Evolutionary conservation across 2,888 invertebrate genomes (phyloP), one percentile per base, ranked within the genome.

Genomic region (Calliscelio sp.): DNA sequence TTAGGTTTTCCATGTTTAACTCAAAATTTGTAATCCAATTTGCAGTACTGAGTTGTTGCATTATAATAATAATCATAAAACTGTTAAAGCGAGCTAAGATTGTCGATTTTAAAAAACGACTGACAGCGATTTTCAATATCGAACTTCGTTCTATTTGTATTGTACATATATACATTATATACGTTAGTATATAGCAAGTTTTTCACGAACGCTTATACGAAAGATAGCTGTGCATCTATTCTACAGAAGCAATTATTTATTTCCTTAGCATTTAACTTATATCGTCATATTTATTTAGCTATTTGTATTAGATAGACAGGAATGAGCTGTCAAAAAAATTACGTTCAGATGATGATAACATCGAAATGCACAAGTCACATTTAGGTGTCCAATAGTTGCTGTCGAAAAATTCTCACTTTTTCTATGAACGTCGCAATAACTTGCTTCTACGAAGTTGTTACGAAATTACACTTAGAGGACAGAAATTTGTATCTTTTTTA

Each of bases 401-500:
- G 28, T 70, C 20, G 44, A 55, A 16, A 7, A 7, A 41, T 63
- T 41, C 53, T 74, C 55, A 65, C 59, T 41, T 78, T 78, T 78
- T 68, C 61, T 59, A 68, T 78, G 8, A 65, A 65, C 16, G n/a
- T 61, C 28, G 68, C 51, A 66, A 38, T 46, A 59, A 66, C 32
- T 46, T 16, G 51, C 44, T 75, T 65, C 46, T 75, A 75, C 46
- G 20, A 75, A 53, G 44, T 8, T 55, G 28, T 44, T 53, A 55
- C 32, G 44, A 63, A 61, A 35, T 55, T 38, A 70, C 18, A 55
- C 28, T 78, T 79, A 53, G 70, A 71, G 16, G 7, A 63, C 25
- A 35, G 2, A 44, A 46, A 51, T 79, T 70, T 79, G 61, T 71
- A 79, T 71, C 79, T 79, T 79, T 79, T 79, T 79, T 78, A 79